A percentile compares a stretch with the other conserved stretches of the same genome.
Evolutionary conservation across 2,888 invertebrate species (phyloP).

Genomic region (Saturnia japonica): DNA sequence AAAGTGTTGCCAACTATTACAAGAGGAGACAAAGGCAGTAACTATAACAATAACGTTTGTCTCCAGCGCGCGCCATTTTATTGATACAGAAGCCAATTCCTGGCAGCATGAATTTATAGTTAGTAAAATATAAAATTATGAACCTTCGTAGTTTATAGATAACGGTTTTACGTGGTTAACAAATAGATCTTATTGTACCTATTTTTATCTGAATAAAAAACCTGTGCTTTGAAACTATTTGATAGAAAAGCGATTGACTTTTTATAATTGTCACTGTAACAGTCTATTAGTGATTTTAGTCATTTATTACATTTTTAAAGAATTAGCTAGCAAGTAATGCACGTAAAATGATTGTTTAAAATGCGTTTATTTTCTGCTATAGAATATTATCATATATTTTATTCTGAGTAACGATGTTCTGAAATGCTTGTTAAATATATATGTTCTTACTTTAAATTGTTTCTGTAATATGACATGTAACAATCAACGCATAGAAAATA

Average conservation of each 20-base stretch:
- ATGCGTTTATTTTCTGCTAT: no score
- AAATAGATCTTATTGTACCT: background rate
- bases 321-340: no score
- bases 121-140: constrained; percentile 1
- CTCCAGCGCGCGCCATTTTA: constrained; percentile 53
- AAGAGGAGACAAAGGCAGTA: constrained; percentile 60
- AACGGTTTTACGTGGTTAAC: background rate
- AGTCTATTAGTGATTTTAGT: no score
- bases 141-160: background rate
- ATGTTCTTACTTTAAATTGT: no score
- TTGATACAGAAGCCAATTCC: constrained; percentile 56
- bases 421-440: no score
- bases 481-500: no score
- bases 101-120: constrained; percentile 25
- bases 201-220: background rate
- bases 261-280: no score
- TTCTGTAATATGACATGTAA: no score
- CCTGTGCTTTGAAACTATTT: background rate
- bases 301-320: no score
- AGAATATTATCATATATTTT: no score
- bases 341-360: no score
- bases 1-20: constrained; percentile 66
- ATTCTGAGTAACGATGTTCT: no score
- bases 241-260: background rate
- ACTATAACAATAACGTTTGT: constrained; percentile 72